Conservation (phyloP, 2,888 invertebrate species). For the Gandaritis pyraliata region DNA sequence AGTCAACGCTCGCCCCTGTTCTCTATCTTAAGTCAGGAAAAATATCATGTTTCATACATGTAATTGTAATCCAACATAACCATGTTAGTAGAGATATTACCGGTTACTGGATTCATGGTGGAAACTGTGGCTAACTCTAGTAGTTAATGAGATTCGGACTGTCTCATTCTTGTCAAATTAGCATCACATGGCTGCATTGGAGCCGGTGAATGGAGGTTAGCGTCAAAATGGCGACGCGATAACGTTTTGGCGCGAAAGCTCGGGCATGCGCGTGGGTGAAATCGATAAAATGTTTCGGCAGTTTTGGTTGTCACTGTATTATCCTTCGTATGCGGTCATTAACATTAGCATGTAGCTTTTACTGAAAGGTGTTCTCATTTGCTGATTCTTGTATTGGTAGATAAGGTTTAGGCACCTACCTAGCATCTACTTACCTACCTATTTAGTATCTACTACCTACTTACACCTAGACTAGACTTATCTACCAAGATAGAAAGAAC, state of each 20-base stretch:
- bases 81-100: not conserved
- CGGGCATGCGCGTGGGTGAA: constrained; percentile 62
- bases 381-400: no score
- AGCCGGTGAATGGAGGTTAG: constrained; percentile 42
- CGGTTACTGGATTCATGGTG: constrained; percentile 10
- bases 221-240: constrained; percentile 45
- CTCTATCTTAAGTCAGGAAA: no score
- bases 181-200: constrained; percentile 45
- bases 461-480: no score
- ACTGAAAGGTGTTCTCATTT: not conserved
- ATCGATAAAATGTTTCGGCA: constrained; percentile 66
- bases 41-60: no score
- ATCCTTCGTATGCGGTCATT: constrained; percentile 33
- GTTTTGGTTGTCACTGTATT: constrained; percentile 54
- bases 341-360: constrained; percentile 6
- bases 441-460: no score
- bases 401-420: no score
- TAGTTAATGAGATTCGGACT: constrained; percentile 33
- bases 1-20: no score
- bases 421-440: no score
- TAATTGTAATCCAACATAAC: not conserved
- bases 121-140: constrained; percentile 4
- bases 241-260: constrained; percentile 72
- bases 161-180: constrained; percentile 48
- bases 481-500: no score